A percentile compares a stretch with the other conserved stretches of the same genome.
These are phyloP conservation scores for Eupithecia vulgata DNA, from an alignment of 2,888 invertebrate genomes.

Conservation along the genomic window DNA sequence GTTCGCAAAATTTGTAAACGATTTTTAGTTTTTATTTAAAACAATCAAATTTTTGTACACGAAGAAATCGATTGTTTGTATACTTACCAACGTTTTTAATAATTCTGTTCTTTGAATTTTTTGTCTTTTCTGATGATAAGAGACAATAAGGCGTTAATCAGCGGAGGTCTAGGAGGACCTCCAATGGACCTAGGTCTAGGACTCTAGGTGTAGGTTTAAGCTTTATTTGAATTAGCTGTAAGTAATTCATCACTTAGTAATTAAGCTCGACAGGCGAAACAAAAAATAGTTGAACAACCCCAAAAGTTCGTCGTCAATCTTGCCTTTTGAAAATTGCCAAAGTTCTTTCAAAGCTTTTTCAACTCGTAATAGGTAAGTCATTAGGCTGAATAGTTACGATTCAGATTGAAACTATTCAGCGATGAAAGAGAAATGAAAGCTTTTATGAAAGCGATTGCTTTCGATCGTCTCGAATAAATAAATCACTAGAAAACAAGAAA, in stretches of 20 bases:
- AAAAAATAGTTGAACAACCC: constrained; percentile 10
- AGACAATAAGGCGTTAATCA: no score
- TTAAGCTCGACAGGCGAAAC: neutral
- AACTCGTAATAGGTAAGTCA: neutral
- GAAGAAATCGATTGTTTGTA: no score
- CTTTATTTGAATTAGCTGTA: neutral
- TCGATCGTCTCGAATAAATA: constrained; percentile 16
- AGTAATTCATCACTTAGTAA: constrained; percentile 4
- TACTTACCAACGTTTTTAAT: no score
- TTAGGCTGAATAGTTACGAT: constrained; percentile 10
- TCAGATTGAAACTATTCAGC: constrained; percentile 22
- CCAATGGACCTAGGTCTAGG: neutral
- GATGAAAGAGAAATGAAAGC: constrained; percentile 26
- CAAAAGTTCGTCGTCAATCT: constrained; percentile 15
- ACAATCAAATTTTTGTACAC: no score
- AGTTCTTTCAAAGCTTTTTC: constrained; percentile 24
- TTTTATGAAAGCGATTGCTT: constrained; percentile 7
- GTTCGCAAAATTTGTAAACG: no score
- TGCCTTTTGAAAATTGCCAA: constrained; percentile 14
- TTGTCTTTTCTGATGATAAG: no score
- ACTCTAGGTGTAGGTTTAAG: neutral
- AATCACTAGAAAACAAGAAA: constrained; percentile 1
- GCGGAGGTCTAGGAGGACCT: neutral
- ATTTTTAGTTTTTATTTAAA: no score
- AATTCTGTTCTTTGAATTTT: no score